These are phyloP conservation scores for Simalia tracyae DNA, from an alignment of 2,797 vertebrate genomes.

Conservation along the genomic window DNA sequence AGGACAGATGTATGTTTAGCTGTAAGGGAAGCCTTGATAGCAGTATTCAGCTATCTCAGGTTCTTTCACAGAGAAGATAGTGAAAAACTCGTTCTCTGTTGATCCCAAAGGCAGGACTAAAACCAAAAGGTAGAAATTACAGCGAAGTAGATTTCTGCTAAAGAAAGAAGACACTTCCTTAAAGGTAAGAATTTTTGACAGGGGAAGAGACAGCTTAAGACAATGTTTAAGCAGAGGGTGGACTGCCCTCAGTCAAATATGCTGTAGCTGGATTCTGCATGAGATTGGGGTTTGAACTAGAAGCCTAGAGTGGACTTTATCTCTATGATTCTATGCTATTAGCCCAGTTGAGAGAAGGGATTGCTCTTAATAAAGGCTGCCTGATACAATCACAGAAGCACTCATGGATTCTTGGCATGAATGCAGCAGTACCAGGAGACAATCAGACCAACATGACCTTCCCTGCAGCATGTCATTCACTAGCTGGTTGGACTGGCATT, in stretches of 20 bases:
- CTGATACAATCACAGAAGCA: constrained; percentile 5
- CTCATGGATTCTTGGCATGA: background rate
- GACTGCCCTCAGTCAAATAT: background rate
- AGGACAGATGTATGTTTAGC: background rate
- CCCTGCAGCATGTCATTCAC: background rate
- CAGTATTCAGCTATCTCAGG: background rate
- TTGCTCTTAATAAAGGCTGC: background rate
- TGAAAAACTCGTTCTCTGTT: background rate
- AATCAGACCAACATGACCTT: background rate
- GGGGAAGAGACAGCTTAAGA: background rate
- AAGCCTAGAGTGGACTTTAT: background rate
- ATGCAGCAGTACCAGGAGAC: background rate
- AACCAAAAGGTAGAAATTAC: background rate
- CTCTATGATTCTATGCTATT: background rate
- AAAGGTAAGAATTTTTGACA: background rate
- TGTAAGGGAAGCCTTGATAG: background rate
- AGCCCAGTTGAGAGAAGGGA: background rate
- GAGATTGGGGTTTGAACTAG: background rate
- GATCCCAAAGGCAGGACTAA: background rate
- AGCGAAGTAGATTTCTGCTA: background rate
- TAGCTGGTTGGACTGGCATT: background rate
- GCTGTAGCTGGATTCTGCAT: background rate
- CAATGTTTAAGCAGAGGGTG: background rate
- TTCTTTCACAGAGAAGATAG: background rate
- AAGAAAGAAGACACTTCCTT: background rate